A percentile compares a stretch with the other conserved stretches of the same genome.
Conservation (phyloP, 2,113 vertebrate species). For the Lophotis ruficrista region DNA sequence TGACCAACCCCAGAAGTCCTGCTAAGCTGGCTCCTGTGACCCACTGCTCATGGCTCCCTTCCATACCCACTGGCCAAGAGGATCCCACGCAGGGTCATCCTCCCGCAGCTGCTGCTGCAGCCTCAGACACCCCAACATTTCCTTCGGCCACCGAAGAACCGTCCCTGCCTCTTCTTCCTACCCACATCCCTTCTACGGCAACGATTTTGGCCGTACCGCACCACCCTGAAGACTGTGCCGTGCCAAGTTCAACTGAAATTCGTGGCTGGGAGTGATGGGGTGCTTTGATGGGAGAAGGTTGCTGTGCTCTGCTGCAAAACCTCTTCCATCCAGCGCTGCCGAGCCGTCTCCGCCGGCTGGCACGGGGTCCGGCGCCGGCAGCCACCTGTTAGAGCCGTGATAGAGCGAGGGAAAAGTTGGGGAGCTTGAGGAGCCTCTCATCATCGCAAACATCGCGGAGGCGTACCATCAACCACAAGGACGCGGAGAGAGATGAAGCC, state of each 20-base stretch:
- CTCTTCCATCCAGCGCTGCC: not conserved
- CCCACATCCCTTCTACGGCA: not conserved
- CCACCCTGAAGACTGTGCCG: not conserved
- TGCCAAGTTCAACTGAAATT: not conserved
- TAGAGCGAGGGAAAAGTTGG: not conserved
- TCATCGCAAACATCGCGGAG: not conserved
- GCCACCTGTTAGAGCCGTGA: not conserved
- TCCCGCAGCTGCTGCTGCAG: not conserved
- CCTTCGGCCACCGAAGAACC: not conserved
- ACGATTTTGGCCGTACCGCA: not conserved
- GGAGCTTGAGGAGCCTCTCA: not conserved
- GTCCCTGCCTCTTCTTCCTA: not conserved
- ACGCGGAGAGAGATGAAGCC: not conserved
- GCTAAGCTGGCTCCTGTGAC: not conserved
- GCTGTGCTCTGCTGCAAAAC: not conserved
- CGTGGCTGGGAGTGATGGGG: not conserved
- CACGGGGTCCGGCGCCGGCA: not conserved
- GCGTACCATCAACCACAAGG: not conserved
- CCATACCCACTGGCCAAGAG: rapidly evolving
- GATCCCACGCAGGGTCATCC: not conserved
- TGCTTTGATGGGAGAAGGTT: not conserved
- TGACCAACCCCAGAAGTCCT: not conserved
- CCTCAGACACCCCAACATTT: no score
- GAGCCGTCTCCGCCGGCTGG: not conserved
- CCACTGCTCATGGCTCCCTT: not conserved